Evolutionary conservation across 2,888 invertebrate genomes (phyloP).

Genomic region (Pomacea canaliculata): DNA sequence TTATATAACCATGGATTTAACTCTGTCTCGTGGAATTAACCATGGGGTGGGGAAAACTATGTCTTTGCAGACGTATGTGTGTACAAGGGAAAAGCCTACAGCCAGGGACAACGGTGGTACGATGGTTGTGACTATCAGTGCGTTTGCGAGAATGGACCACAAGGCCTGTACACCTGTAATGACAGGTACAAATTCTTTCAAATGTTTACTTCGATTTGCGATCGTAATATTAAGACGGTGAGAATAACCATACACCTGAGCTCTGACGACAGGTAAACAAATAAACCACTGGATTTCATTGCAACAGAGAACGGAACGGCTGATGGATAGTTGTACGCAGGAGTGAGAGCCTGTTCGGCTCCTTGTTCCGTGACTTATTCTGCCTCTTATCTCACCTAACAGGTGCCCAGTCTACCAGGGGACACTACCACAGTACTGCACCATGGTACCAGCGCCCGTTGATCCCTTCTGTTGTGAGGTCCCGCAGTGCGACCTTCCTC

Average conservation of each 20-base stretch:
- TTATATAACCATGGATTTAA: too few relatives aligned
- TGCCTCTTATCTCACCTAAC: background rate
- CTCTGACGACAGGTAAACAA: too few relatives aligned
- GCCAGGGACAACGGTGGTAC: slow-evolving; percentile 53
- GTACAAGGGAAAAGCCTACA: slow-evolving; percentile 47
- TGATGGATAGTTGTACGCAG: too few relatives aligned
- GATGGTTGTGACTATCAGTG: slow-evolving; percentile 52
- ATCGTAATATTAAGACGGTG: too few relatives aligned
- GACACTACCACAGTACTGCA: slow-evolving; percentile 39
- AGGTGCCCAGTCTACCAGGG: slow-evolving; percentile 19
- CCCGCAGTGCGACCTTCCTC: slow-evolving; percentile 43
- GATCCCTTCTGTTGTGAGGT: slow-evolving; percentile 54
- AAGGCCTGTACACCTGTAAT: slow-evolving; percentile 45
- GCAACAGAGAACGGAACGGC: too few relatives aligned
- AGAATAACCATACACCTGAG: too few relatives aligned
- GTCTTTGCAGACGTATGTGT: slow-evolving; percentile 43
- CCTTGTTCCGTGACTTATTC: too few relatives aligned
- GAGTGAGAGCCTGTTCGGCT: too few relatives aligned
- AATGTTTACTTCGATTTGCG: too few relatives aligned
- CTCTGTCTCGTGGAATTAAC: too few relatives aligned
- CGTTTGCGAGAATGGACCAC: slow-evolving; percentile 45
- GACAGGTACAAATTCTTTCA: slow-evolving; percentile 43
- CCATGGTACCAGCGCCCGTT: slow-evolving; percentile 48
- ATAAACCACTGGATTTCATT: too few relatives aligned
- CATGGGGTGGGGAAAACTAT: too few relatives aligned